A percentile compares a stretch with the other conserved stretches of the same genome.
phyloP scores from a whole-genome alignment of 2,888 invertebrate genomes.

The Bembecia ichneumoniformis region DNA sequence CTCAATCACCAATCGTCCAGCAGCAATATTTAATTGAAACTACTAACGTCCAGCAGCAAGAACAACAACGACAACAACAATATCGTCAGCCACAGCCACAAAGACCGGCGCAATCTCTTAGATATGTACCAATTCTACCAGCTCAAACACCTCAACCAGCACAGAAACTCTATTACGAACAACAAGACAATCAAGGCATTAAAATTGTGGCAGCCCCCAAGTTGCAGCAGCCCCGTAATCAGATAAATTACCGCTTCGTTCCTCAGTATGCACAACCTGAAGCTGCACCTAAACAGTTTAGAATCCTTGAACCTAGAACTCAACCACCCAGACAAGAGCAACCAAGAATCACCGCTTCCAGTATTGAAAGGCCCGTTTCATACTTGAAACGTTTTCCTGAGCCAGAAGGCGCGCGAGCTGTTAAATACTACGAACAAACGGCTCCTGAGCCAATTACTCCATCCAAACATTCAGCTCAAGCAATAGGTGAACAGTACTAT shows the following conservation, averaged over 20 bases:
- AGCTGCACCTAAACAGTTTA: constrained; percentile 52
- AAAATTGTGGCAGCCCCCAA: constrained; percentile 63
- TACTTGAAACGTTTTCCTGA: constrained; percentile 57
- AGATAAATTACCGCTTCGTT: constrained; percentile 39
- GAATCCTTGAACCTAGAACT: constrained; percentile 45
- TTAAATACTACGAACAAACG: constrained; percentile 48
- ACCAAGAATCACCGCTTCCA: constrained; percentile 32
- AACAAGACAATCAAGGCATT: constrained; percentile 54
- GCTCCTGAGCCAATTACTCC: constrained; percentile 27
- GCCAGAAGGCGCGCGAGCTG: constrained; percentile 45
- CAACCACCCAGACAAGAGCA: constrained; percentile 47
- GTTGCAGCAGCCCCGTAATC: constrained; percentile 33
- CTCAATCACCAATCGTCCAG: constrained; percentile 46
- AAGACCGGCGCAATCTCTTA: constrained; percentile 38
- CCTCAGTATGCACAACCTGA: constrained; percentile 54
- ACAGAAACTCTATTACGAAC: constrained; percentile 45
- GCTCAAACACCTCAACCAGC: constrained; percentile 21
- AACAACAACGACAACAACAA: constrained; percentile 18
- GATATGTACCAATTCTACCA: constrained; percentile 39
- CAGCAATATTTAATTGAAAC: constrained; percentile 67
- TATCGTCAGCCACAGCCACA: constrained; percentile 32
- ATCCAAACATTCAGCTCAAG: constrained; percentile 36
- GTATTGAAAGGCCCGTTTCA: constrained; percentile 49
- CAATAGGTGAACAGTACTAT: constrained; percentile 49
- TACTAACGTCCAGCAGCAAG: constrained; percentile 55